Percentiles rank a stretch among this genome's conserved stretches.
Conservation (phyloP, 53 echinoderm and acorn worm genomes). For the Temnopleurus reevesii region DNA sequence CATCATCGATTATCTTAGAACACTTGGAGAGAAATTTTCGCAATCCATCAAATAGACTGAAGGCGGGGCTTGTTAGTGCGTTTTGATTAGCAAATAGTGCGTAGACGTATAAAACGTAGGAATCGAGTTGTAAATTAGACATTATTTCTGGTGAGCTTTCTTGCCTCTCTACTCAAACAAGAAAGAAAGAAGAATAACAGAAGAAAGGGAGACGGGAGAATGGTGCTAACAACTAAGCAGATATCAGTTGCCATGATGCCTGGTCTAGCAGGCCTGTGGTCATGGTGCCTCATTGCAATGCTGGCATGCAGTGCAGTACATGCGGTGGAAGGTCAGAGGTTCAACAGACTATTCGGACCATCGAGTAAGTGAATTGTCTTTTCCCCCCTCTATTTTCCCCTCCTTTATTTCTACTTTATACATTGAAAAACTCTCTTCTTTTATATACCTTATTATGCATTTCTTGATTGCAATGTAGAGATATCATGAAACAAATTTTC, state of each 20-base stretch:
- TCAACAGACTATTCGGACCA: constrained; percentile 30
- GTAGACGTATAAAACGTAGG: neutral
- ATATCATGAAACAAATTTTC: too few species aligned
- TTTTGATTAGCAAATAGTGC: neutral
- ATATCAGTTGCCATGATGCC: neutral
- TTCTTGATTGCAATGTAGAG: too few species aligned
- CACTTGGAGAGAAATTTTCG: too few species aligned
- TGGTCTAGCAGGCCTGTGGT: constrained; percentile 5
- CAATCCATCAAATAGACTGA: neutral
- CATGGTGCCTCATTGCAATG: constrained; percentile 30
- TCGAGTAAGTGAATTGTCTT: neutral
- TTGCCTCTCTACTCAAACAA: too few species aligned
- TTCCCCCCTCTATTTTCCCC: neutral
- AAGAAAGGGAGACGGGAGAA: neutral
- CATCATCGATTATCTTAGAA: too few species aligned
- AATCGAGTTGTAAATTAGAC: neutral
- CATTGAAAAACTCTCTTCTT: too few species aligned
- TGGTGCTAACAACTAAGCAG: neutral
- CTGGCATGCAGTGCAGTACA: constrained; percentile 8
- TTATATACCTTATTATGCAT: too few species aligned
- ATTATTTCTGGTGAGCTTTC: neutral
- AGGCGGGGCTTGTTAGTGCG: neutral
- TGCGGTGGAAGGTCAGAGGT: constrained; percentile 34
- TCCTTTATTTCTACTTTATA: neutral
- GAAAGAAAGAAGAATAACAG: too few species aligned